Percentiles rank a stretch among this genome's conserved stretches.
Conservation (phyloP, 2,113 vertebrate species). For the Diglossa brunneiventris region DNA sequence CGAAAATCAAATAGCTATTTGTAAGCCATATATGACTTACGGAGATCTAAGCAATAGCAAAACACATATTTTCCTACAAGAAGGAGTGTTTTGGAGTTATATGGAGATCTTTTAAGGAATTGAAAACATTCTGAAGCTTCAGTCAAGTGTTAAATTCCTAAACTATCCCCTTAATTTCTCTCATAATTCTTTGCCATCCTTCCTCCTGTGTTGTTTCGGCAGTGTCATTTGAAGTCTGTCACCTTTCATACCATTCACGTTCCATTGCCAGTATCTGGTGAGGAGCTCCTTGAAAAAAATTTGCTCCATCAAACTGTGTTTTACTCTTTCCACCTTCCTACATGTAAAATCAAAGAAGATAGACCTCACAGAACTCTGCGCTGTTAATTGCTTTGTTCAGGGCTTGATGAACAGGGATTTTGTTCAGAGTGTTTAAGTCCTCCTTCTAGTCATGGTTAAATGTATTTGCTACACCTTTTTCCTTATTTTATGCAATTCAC, state of each 20-base stretch:
- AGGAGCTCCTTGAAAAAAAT: background rate
- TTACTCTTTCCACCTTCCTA: background rate
- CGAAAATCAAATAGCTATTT: background rate
- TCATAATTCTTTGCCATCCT: background rate
- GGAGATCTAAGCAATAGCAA: background rate
- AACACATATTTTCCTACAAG: background rate
- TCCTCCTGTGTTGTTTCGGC: background rate
- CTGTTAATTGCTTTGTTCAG: background rate
- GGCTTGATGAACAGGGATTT: background rate
- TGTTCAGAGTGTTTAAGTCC: background rate
- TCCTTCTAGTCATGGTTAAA: background rate
- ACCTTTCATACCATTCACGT: background rate
- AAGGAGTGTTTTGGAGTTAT: background rate
- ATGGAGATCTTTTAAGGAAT: background rate
- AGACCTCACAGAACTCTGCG: background rate
- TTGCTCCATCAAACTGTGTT: background rate
- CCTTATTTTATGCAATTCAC: background rate
- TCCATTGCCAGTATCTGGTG: background rate
- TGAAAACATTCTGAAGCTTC: background rate
- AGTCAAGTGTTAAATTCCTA: background rate
- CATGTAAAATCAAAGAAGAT: background rate
- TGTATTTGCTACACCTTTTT: background rate
- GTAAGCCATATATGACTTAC: background rate
- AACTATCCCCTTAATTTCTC: background rate
- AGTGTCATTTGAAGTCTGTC: background rate